These are phyloP conservation scores for Nyctibius grandis DNA, from an alignment of 2,797 vertebrate genomes.

Conservation along the genomic window DNA sequence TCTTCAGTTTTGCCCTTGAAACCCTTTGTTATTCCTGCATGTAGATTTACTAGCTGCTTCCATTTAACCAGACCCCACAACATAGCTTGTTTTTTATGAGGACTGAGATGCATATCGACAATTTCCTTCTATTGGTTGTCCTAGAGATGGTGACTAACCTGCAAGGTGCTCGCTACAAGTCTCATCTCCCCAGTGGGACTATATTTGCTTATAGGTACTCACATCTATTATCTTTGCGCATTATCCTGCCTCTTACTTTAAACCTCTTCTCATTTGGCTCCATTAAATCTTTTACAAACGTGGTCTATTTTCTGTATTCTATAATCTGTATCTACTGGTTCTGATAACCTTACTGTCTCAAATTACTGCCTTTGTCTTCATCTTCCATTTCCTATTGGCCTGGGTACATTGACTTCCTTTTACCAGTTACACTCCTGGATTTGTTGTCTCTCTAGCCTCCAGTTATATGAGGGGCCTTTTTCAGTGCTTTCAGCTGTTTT, in stretches of 20 bases:
- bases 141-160: not conserved
- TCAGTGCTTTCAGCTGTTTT: not conserved
- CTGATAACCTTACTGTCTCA: not conserved
- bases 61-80: not conserved
- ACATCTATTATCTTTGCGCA: not conserved
- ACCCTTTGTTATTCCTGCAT: not conserved
- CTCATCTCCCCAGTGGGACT: not conserved
- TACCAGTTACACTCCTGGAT: not conserved
- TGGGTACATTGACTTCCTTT: not conserved
- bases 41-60: not conserved
- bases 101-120: not conserved
- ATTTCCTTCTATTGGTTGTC: not conserved
- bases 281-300: not conserved
- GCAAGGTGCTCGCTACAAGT: not conserved
- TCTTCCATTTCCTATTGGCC: not conserved
- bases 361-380: not conserved
- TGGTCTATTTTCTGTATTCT: not conserved
- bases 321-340: not conserved
- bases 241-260: not conserved
- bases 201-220: not conserved
- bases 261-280: not conserved
- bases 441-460: not conserved
- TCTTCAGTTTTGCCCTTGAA: not conserved
- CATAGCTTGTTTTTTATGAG: not conserved
- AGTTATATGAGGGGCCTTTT: not conserved